Evolutionary conservation across 2,113 vertebrate genomes (phyloP).

Genomic region (Amia ocellicauda): DNA sequence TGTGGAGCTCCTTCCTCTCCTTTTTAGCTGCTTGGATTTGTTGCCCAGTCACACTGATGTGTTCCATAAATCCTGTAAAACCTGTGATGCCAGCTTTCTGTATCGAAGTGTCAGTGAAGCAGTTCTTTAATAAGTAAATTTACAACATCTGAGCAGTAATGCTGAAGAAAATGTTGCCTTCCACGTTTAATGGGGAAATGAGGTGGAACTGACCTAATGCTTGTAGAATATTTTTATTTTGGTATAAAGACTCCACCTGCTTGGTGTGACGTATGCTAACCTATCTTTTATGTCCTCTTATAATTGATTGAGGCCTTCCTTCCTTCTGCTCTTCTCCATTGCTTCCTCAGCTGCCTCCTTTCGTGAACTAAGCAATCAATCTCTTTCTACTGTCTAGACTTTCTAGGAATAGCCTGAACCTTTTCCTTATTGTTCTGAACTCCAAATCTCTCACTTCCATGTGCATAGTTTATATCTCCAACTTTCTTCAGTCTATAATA

Average conservation of each 20-base stretch:
- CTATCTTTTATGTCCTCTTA: no score
- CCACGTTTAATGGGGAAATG: conserved; percentile 22
- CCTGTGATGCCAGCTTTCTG: conserved; percentile 8
- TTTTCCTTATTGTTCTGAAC: no score
- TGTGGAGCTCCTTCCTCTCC: conserved; percentile 19
- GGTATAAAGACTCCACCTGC: conserved; percentile 22
- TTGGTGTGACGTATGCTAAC: no score
- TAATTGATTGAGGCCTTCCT: no score
- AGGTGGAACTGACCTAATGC: conserved; percentile 23
- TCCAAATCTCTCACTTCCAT: no score
- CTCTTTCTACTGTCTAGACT: no score
- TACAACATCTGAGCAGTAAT: conserved; percentile 16
- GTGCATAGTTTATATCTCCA: no score
- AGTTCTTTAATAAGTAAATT: conserved; percentile 7
- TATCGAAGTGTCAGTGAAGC: conserved; percentile 7
- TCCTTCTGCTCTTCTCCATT: no score
- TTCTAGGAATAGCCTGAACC: no score
- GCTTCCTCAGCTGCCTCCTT: no score
- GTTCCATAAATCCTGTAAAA: conserved; percentile 12
- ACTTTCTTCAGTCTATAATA: no score
- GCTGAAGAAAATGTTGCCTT: conserved; percentile 31
- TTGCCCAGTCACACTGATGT: conserved; percentile 10
- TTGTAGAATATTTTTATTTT: conserved; percentile 2
- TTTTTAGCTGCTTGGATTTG: conserved; percentile 12
- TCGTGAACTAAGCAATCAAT: no score